Evolutionary conservation across 2,888 invertebrate species (phyloP).

Genomic region (Myopa tessellatipennis): DNA sequence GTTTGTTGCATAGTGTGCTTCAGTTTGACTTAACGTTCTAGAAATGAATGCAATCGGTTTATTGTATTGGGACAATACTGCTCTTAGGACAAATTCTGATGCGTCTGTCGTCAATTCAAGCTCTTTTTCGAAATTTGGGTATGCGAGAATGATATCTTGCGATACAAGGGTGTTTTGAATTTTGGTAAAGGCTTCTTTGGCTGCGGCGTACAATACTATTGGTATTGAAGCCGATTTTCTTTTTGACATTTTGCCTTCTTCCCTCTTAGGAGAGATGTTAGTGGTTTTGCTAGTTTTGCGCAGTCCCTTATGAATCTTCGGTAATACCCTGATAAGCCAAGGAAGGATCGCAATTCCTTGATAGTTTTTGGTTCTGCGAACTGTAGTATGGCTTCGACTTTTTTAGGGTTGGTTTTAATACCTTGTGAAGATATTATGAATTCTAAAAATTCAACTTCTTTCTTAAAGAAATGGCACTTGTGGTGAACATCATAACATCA

Average conservation of each 20-base stretch:
- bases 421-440: neutral
- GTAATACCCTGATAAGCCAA: conserved; percentile 25
- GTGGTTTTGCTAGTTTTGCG: conserved; percentile 14
- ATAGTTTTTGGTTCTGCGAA: neutral
- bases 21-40: conserved; percentile 1
- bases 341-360: conserved; percentile 15
- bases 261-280: conserved; percentile 25
- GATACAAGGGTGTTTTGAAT: neutral
- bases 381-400: conserved; percentile 10
- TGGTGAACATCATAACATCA: neutral
- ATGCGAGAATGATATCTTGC: conserved; percentile 28
- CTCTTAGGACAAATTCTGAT: conserved; percentile 40
- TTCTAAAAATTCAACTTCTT: conserved; percentile 13
- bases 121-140: conserved; percentile 42
- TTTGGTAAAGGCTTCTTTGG: conserved; percentile 15
- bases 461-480: conserved; percentile 10
- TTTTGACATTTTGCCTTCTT: conserved; percentile 7
- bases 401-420: conserved; percentile 15
- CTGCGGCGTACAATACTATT: conserved; percentile 1
- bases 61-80: conserved; percentile 38
- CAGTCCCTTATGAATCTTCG: conserved; percentile 14
- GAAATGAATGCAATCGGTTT: conserved; percentile 37
- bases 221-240: neutral
- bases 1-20: neutral
- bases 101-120: conserved; percentile 43